Conservation (phyloP, 2,888 invertebrate genomes). For the Coecobrya sp. region DNA sequence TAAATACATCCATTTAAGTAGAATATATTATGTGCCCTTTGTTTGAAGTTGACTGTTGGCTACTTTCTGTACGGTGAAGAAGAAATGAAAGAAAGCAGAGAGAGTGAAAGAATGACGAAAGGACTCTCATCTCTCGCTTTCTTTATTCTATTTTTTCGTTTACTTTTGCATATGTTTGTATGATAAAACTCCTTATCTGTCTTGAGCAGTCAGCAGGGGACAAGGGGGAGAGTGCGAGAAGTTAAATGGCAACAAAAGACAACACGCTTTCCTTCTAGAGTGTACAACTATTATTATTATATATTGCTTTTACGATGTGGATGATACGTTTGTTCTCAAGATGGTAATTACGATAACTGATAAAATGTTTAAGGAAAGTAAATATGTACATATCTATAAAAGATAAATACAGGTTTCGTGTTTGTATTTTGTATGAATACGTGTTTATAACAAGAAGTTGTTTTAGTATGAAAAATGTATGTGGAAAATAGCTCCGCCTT, state of each 20-base stretch:
- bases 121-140: slow-evolving; percentile 28
- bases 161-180: slow-evolving; percentile 5
- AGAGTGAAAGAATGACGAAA: slow-evolving; percentile 6
- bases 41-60: background rate
- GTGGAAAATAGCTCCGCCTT: slow-evolving; percentile 46
- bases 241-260: slow-evolving; percentile 51
- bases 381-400: background rate
- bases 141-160: background rate
- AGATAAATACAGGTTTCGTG: slow-evolving; percentile 39
- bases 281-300: slow-evolving; percentile 20
- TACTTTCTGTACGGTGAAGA: background rate
- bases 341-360: slow-evolving; percentile 54
- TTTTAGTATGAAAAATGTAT: slow-evolving; percentile 26
- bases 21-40: background rate
- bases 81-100: background rate
- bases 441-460: background rate
- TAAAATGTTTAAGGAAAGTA: slow-evolving; percentile 32
- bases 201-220: slow-evolving; percentile 29
- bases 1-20: slow-evolving; percentile 13
- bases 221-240: background rate
- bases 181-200: slow-evolving; percentile 39
- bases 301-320: slow-evolving; percentile 22
- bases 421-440: background rate
- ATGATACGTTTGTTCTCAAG: slow-evolving; percentile 45
- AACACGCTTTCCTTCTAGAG: slow-evolving; percentile 20